Base-by-base conservation (phyloP, 2,797 vertebrate genomes). In the Neostethus bicornis region DNA sequence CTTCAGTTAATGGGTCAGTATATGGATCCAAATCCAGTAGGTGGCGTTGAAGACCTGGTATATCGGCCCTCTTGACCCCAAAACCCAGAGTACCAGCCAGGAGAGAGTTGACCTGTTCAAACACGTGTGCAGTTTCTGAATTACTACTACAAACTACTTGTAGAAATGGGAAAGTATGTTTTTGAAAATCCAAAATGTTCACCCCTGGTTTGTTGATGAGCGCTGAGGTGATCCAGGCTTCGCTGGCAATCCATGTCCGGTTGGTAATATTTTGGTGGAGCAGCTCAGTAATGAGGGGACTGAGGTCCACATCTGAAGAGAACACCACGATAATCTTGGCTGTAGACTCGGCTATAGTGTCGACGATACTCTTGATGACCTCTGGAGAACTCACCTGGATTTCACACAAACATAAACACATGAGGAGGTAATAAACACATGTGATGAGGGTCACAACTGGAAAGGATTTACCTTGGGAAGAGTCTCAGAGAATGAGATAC, bases 241-340 rank as follows among this genome's bases (percentile, higher is more conserved):
- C 93, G 0, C 91, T 95, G n/a, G 91, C 92, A 9, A 94, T 91
- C 93, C 94, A 94, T 0, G 93, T 95, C 57, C 90, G 92, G 47
- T 93, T 91, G 28, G 90, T 93, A 55, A 95, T 80, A 11, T 95
- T 95, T 55, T 89, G 84, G 4, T 34, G 76, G 20, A 92, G 50
- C 39, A 95, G 77, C 66, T 92, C 92, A 9, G 55, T 24, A 31
- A 92, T 79, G 8, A 96, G 91, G 8, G 93, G 92, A 43, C 85
- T 91, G 12, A 96, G 83, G 69, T 96, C 94, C 42, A 93, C 93
- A 2, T 95, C 95, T n/a, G 93, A 94, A 2, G 93, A 92, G 64
- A 93, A 94, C 51, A 96, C 91, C 49, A 95, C 91, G 1, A 95
- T 85, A 61, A 96, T 93, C 43, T 91, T 94, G 60, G 94, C 92